Evolutionary conservation across 1,140 invertebrate genomes (phyloP).

Genomic region (Uloborus diversus): DNA sequence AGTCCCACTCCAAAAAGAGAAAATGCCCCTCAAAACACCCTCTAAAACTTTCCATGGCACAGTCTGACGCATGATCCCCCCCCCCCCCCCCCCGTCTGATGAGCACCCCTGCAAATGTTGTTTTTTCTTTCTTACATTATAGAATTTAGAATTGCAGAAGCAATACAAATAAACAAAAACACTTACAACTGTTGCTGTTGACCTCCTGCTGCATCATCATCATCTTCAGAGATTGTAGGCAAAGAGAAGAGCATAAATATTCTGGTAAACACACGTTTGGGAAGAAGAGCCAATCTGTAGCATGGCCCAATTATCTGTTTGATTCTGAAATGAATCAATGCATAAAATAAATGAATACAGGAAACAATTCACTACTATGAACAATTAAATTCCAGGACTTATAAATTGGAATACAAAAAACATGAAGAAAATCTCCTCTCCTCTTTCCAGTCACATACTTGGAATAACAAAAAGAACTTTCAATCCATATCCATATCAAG

Average conservation of each 20-base stretch:
- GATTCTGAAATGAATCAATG: conserved; percentile 40
- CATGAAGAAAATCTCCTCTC: too few species aligned
- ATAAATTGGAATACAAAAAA: not conserved
- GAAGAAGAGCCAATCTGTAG: conserved; percentile 63
- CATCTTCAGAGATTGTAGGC: conserved; percentile 64
- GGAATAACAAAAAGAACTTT: not conserved
- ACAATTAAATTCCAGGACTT: too few species aligned
- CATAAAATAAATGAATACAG: not conserved
- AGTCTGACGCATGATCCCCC: too few species aligned
- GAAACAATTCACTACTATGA: not conserved
- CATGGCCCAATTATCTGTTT: conserved; percentile 58
- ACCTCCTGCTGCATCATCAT: conserved; percentile 64
- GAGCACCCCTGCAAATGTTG: too few species aligned
- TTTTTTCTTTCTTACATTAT: too few species aligned
- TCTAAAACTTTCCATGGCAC: too few species aligned
- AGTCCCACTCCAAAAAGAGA: too few species aligned
- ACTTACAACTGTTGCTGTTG: conserved; percentile 59
- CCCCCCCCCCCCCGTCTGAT: too few species aligned
- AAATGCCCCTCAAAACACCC: too few species aligned
- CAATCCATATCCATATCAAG: too few species aligned
- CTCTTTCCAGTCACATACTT: too few species aligned
- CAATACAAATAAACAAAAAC: not conserved
- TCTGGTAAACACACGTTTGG: conserved; percentile 66
- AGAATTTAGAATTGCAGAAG: too few species aligned
- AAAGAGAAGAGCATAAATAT: conserved; percentile 68